phyloP scores from a whole-genome alignment of 2,888 invertebrate species.

The Orgyia antiqua region DNA sequence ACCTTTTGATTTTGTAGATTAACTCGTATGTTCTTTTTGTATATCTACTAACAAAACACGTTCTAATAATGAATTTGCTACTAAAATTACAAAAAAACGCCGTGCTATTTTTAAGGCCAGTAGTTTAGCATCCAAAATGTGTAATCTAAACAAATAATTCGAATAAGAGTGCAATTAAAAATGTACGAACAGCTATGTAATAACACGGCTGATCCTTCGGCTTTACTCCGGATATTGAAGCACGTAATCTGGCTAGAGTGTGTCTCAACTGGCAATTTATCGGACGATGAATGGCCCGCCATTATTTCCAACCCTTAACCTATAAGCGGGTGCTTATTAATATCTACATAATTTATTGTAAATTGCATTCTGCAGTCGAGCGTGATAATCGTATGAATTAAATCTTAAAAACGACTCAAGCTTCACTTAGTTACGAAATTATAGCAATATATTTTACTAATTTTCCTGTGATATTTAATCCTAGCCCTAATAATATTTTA shows the following conservation, averaged over 20 bases:
- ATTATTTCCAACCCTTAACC: slow-evolving; percentile 74
- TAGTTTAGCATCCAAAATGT: too few relatives aligned
- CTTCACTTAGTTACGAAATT: background rate
- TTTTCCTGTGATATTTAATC: too few relatives aligned
- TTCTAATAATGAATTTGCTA: too few relatives aligned
- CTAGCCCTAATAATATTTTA: too few relatives aligned
- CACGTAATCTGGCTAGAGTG: slow-evolving; percentile 74
- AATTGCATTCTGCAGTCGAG: slow-evolving; percentile 70
- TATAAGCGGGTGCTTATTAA: slow-evolving; percentile 64
- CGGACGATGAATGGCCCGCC: slow-evolving; percentile 69
- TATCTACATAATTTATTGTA: slow-evolving; percentile 78
- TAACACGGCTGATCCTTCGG: slow-evolving; percentile 31
- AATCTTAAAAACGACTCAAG: slow-evolving; percentile 21
- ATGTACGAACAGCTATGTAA: slow-evolving; percentile 13
- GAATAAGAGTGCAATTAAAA: slow-evolving; percentile 21
- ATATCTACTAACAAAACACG: too few relatives aligned
- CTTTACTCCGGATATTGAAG: slow-evolving; percentile 72
- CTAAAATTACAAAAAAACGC: too few relatives aligned
- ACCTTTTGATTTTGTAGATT: too few relatives aligned
- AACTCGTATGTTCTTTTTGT: too few relatives aligned
- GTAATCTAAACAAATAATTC: too few relatives aligned
- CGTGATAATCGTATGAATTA: slow-evolving; percentile 40
- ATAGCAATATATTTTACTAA: too few relatives aligned
- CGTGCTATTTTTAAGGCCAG: too few relatives aligned
- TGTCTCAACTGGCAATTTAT: slow-evolving; percentile 75